Evolutionary conservation across 2,113 vertebrate species (phyloP), one percentile per base, ranked within the genome.

Genomic region (Pangasianodon hypophthalmus): DNA sequence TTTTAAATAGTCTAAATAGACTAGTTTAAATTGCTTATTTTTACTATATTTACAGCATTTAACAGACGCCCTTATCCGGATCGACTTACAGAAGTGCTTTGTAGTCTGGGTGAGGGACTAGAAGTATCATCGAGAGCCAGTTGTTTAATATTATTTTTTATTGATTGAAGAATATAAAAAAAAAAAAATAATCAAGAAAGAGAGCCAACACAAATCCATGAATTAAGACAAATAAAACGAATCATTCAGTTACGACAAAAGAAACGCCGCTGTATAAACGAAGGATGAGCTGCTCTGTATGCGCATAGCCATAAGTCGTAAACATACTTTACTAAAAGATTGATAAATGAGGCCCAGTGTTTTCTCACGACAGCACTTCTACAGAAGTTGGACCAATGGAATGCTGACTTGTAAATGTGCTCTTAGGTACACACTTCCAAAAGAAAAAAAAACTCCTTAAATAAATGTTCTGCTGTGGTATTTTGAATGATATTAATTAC

Each of bases 351-450:
- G 56, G 48, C 86, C 26, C 46, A 41, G 79, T 48, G 48, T 32
- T 62, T 26, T 14, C 69, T 64, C 86, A 77, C 16, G 75, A 87
- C 77, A 80, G 26, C 46, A 48, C 67, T 88, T 85, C 86, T 52
- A 48, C 46, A 48, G 24, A 26, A 54, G 52, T 83, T 58, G 41
- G 81, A 85, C 67, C 86, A 64, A n/a, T 62, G 19, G 41, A 77
- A 44, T 24, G 41, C 73, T 37, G 41, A 44, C 7, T 46, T 41
- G 18, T 41, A 73, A 73, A 73, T 73, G 19, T 56, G 54, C 29
- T 13, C 18, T 13, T 26, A 6, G 1, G 56, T 24, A 84, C 58
- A 83, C 2, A 24, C 14, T 24, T 60, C n/a, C 32, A 60, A 58
- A 21, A 82, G 5, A 54, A 19, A 46, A 29, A 26, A 50, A 32